phyloP scores from a whole-genome alignment of 2,888 invertebrate species.

The Ichneumoninae sp. region DNA sequence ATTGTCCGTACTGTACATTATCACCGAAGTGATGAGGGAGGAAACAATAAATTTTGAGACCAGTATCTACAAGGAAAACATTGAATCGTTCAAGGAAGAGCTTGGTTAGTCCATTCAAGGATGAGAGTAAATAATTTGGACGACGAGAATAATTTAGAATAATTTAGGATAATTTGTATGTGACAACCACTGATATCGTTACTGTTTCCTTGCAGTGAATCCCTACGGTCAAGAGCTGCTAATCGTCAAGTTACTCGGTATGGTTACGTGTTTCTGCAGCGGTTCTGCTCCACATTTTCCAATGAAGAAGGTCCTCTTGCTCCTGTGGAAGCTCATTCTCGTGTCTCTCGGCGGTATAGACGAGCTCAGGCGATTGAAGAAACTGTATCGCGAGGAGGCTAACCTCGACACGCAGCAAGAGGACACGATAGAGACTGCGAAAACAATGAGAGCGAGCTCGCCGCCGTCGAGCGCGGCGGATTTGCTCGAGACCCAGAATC shows the following conservation, averaged over 20 bases:
- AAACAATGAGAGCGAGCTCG: constrained; percentile 96
- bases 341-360: constrained; percentile 96
- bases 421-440: constrained; percentile 97
- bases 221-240: constrained; percentile 92
- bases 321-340: constrained; percentile 97
- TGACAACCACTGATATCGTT: too few relatives aligned
- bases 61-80: constrained; percentile 85
- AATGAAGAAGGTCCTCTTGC: constrained; percentile 97
- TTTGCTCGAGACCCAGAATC: constrained; percentile 92
- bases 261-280: constrained; percentile 98
- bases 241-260: constrained; percentile 95
- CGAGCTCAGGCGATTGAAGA: constrained; percentile 92
- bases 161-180: too few relatives aligned
- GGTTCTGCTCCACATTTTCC: constrained; percentile 98
- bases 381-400: constrained; percentile 88
- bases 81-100: constrained; percentile 88
- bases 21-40: constrained; percentile 96
- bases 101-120: constrained; percentile 83
- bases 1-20: constrained; percentile 96
- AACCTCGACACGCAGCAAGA: constrained; percentile 92
- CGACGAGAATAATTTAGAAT: too few relatives aligned
- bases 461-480: constrained; percentile 97
- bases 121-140: neutral
- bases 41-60: constrained; percentile 85
- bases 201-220: constrained; percentile 81